phyloP scores from a whole-genome alignment of 2,797 vertebrate genomes.

The Champsocephalus esox region DNA sequence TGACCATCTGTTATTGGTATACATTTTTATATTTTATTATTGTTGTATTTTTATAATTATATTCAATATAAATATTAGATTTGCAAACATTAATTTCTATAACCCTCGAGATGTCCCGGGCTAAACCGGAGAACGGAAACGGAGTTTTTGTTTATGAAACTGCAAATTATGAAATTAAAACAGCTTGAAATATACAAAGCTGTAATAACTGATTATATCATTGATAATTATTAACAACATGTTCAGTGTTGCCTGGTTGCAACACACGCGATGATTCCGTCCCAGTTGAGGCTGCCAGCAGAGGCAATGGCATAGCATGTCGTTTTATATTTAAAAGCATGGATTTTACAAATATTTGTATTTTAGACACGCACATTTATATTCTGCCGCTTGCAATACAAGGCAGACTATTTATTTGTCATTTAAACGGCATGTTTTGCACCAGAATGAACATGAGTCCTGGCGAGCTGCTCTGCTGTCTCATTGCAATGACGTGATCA shows the following conservation, averaged over 20 bases:
- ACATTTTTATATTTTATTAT: no score
- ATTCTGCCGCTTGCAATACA: background rate
- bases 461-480: no score
- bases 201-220: background rate
- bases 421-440: no score
- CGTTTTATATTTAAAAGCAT: constrained; percentile 9
- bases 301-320: no score
- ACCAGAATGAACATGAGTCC: no score
- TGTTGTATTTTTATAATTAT: background rate
- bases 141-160: background rate
- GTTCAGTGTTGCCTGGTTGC: background rate
- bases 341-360: background rate
- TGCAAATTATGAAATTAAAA: background rate
- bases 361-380: background rate
- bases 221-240: background rate
- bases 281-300: background rate
- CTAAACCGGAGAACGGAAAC: background rate
- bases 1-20: no score
- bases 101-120: background rate
- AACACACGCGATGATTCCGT: background rate
- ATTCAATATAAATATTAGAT: background rate
- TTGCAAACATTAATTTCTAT: background rate
- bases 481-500: no score
- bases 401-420: no score
- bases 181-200: background rate